Base-by-base conservation (phyloP, 2,797 vertebrate genomes). In the Rhadinocentrus ornatus region DNA sequence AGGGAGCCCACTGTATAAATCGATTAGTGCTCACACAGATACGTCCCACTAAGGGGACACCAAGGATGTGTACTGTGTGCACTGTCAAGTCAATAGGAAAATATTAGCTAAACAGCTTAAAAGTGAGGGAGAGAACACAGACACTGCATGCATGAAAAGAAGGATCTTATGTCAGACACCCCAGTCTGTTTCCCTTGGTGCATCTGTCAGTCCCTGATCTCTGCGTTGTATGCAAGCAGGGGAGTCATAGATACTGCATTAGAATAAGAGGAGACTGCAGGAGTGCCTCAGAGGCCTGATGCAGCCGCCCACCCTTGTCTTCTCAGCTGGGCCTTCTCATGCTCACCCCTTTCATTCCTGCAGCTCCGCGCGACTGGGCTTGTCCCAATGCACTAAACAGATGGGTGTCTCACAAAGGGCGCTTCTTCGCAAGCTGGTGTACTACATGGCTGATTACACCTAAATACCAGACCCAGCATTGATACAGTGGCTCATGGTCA, bases 401-500 rank as follows among this genome's bases (percentile, higher is more conserved):
- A 98, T 98, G 97, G 97, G 95, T 91, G 91, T 90, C 92, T 95
- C 94, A 96, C 96, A 97, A 97, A 96, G 93, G 94, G 86, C 93
- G 90, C 92, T 93, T 95, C 95, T 94, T 93, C 92, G 94, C 96
- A 97, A 97, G 96, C 96, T 98, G 97, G 96, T 97, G 96, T 95
- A 94, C 95, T 95, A 91, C 96, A 98, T 95, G 97, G 96, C 96
- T 95, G 96, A 97, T 96, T 98, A 97, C 96, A 95, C 96, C 92
- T 93, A 94, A 97, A 98, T 95, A 94, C 95, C 92, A 92, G 94
- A 95, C 92, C 91, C 93, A 91, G 95, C 94, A 96, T 96, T 97
- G 97, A 98, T 97, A 97, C 96, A 97, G 95, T 97, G 95, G 93
- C 94, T 95, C 93, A 84, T 84, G 94, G 94, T 94, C 94, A 95